Evolutionary conservation across 1,140 invertebrate genomes (phyloP), one percentile per base, ranked within the genome.

Genomic region (Trichogramma pretiosum): DNA sequence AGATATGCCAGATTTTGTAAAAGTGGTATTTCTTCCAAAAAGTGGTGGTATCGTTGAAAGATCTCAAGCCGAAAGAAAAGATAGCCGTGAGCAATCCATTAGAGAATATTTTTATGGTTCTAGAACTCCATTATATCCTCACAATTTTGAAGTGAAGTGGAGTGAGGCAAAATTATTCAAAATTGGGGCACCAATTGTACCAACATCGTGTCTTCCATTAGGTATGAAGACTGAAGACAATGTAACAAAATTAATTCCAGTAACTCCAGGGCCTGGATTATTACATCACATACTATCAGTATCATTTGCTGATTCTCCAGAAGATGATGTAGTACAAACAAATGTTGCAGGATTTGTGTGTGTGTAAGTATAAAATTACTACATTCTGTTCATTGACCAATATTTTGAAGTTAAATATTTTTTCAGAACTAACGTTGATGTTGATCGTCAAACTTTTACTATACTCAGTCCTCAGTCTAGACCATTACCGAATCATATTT

Each of bases 61-160:
- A 47, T 87, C 78, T 46, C 74, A 82, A 47, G 67, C 76, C 14
- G 77, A 81, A 46, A 74, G 93, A 41, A 75, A 71, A 2, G 90
- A 95, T 65, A 67, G 77, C 0, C 72, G 90, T 42, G 91, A 96
- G 70, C 74, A 77, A 40, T 76, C 88, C 35, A 85, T 97, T 14
- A 71, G 88, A 35, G 87, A 97, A 72, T 98, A 98, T 73, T 99
- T 98, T 71, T 98, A 99, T 74, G 86, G 93, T n/a, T 63, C 61
- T 0, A 80, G 79, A 54, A 81, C 84, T 10, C 85, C 87, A 0
- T 77, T 94, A 14, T 95, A 94, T 74, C 93, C 93, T 1, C 89
- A 93, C 61, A 90, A 87, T 2, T 91, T 93, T 67, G 89, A 93
- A 67, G 81, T 94, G 0, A 84, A 87, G 65, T 93, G 87, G 73